Conservation (phyloP, 1,140 invertebrate species). For the Drosophila watanabei region DNA sequence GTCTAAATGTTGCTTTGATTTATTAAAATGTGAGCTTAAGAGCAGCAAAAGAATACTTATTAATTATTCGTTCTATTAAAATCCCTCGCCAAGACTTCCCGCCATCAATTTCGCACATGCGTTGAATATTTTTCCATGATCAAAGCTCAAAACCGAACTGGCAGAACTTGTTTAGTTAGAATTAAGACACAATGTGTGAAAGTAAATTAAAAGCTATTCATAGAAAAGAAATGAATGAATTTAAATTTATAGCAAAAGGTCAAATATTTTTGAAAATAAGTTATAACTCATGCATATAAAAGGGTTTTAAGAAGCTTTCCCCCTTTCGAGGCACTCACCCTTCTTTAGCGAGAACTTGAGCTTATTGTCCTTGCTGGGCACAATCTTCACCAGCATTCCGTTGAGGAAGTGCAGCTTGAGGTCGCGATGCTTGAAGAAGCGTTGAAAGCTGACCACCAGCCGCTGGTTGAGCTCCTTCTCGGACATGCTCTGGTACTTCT, state of each 20-base stretch:
- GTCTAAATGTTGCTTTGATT: not conserved
- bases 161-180: constrained; percentile 2
- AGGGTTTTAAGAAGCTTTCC: too few species aligned
- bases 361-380: constrained; percentile 83
- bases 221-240: constrained; percentile 13
- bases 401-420: constrained; percentile 82
- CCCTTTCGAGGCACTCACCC: constrained; percentile 34
- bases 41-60: not conserved
- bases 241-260: constrained; percentile 8
- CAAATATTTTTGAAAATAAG: not conserved
- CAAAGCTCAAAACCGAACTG: constrained; percentile 1
- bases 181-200: constrained; percentile 11
- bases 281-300: too few species aligned
- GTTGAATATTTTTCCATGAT: constrained; percentile 23
- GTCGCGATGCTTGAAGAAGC: constrained; percentile 82
- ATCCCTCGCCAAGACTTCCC: constrained; percentile 4
- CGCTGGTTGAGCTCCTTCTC: constrained; percentile 78
- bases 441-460: constrained; percentile 73
- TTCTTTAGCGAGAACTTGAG: constrained; percentile 80
- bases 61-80: constrained; percentile 13
- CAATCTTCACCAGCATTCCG: constrained; percentile 78
- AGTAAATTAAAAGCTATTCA: constrained; percentile 14
- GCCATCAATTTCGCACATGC: constrained; percentile 5
- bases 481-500: constrained; percentile 69
- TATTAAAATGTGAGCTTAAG: not conserved